Base-by-base conservation (phyloP, 2,888 invertebrate genomes). In the Vandiemenella viatica region DNA sequence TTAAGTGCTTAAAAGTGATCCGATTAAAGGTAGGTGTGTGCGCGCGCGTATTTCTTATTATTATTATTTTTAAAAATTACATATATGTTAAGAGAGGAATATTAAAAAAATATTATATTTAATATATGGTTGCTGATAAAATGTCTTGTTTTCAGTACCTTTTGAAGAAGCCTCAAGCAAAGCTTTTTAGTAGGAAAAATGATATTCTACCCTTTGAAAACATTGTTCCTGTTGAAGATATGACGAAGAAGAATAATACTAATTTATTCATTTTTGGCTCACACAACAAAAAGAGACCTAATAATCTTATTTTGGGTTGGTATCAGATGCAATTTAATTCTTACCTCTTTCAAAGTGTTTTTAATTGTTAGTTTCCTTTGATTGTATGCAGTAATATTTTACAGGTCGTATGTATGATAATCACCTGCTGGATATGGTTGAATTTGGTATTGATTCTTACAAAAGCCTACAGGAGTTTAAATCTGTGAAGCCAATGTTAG, bases 131-230 rank as follows among this genome's bases (percentile, higher is more conserved):
- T n/a, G n/a, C n/a, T 16, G 37, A 44, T 22, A 2, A 13, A 37
- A 18, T 48, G 32, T 46, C 13, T 52, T 16, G 22, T 49, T 64
- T n/a, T 47, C 62, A 77, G 67, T 83, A 84, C 60, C 73, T 81
- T 59, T 65, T 95, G 21, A 93, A 90, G 63, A 92, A 91, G 61
- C 91, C 91, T 6, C 76, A 90, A 60, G 81, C 82, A 1, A 77
- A 79, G 6, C 79, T 82, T 57, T 67, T 89, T 37, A 75, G 72
- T 18, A 76, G 83, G 51, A 91, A 88, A 63, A 89, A 96, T 71
- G 88, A 90, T 55, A 77, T 92, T 53, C 76, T 88, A 16, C 89
- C 96, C 0, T 96, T 98, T 67, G 97, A 97, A 69, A 86, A 96
- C 69, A 72, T 79, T 0, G 78, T 83, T 1, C 79, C 85, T 4